A percentile compares a stretch with the other conserved stretches of the same genome.
Conservation (phyloP, 2,888 invertebrate species). For the Nymphalis urticae region DNA sequence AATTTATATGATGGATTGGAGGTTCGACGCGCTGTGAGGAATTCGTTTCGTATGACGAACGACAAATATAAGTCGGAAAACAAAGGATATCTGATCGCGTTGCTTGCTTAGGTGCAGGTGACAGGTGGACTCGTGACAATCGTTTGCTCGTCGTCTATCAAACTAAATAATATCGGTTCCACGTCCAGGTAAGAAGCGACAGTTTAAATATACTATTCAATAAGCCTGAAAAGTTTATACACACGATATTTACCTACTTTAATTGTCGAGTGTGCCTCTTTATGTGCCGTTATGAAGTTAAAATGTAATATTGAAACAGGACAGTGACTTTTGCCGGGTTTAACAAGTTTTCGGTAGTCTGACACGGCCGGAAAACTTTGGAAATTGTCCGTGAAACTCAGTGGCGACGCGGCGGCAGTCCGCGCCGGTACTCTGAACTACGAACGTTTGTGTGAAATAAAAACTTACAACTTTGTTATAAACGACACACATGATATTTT, state of each 20-base stretch:
- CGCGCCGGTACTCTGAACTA: conserved; percentile 61
- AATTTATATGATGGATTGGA: conserved; percentile 65
- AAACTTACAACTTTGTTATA: neutral
- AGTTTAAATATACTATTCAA: conserved; percentile 3
- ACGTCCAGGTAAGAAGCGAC: conserved; percentile 32
- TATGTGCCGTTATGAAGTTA: neutral
- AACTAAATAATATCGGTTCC: conserved; percentile 28
- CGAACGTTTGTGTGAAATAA: conserved; percentile 1
- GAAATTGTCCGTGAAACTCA: conserved; percentile 52
- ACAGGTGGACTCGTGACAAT: conserved; percentile 56
- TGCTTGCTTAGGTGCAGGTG: conserved; percentile 76
- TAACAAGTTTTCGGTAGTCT: conserved; percentile 49
- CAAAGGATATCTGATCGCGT: conserved; percentile 62
- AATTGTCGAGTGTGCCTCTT: neutral
- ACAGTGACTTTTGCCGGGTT: conserved; percentile 38
- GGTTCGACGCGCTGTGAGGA: conserved; percentile 53
- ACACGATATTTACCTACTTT: neutral
- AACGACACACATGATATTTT: neutral
- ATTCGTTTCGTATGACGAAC: conserved; percentile 71
- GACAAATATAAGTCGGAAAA: conserved; percentile 73
- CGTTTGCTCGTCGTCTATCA: conserved; percentile 29
- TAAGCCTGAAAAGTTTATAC: neutral
- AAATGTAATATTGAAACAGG: conserved; percentile 23
- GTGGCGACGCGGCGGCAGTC: conserved; percentile 66
- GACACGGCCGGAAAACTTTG: conserved; percentile 59